Evolutionary conservation across 1,140 invertebrate species (phyloP).

Genomic region (Gyrodactylus bullatarudis): DNA sequence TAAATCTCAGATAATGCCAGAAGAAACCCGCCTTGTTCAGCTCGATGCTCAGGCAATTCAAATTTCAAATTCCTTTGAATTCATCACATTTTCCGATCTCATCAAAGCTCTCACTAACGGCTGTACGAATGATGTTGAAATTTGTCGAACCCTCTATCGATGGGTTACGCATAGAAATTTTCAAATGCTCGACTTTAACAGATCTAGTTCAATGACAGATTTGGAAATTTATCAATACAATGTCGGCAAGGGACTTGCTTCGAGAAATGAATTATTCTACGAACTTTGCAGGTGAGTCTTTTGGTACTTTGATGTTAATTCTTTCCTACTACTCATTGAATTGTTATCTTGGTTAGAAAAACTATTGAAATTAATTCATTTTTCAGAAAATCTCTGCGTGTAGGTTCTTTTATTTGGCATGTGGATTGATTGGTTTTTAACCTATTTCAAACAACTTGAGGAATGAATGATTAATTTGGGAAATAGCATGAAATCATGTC

Average conservation of each 20-base stretch:
- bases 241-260: background rate
- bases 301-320: background rate
- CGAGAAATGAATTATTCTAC: background rate
- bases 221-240: background rate
- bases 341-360: background rate
- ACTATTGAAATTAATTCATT: background rate
- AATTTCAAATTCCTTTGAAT: conserved; percentile 30
- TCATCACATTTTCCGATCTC: conserved; percentile 72
- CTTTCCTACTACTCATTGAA: background rate
- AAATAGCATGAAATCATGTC: too few species aligned
- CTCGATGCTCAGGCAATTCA: background rate
- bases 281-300: background rate
- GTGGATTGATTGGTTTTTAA: background rate
- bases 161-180: background rate
- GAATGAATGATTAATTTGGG: too few species aligned
- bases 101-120: conserved; percentile 56
- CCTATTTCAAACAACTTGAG: background rate
- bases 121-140: conserved; percentile 71
- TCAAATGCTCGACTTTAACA: background rate
- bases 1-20: background rate
- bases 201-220: background rate
- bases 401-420: background rate
- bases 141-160: conserved; percentile 30
- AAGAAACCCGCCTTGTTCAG: background rate
- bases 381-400: background rate